Percentiles rank a stretch among this genome's conserved stretches.
These are phyloP conservation scores for Drosophila anomalipes DNA, from an alignment of 2,888 invertebrate species.

Conservation along the genomic window DNA sequence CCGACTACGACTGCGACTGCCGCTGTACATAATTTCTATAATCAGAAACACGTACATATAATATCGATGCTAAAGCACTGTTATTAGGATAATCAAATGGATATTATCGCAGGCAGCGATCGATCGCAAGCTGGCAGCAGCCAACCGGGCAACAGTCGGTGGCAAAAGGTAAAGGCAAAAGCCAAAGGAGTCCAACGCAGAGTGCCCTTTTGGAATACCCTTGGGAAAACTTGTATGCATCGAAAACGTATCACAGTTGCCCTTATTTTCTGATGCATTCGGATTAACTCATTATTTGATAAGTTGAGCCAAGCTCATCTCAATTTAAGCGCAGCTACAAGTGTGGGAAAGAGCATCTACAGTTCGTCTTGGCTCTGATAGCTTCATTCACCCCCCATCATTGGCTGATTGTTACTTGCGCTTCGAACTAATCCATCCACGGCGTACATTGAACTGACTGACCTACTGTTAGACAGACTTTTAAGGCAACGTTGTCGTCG, in stretches of 20 bases:
- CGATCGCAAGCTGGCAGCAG: slow-evolving; percentile 39
- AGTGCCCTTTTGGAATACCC: slow-evolving; percentile 34
- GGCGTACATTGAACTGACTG: slow-evolving; percentile 71
- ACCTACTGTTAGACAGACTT: slow-evolving; percentile 68
- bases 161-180: slow-evolving; percentile 15
- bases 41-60: slow-evolving; percentile 86
- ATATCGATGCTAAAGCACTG: slow-evolving; percentile 85
- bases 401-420: slow-evolving; percentile 21
- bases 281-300: slow-evolving; percentile 45
- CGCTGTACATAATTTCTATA: slow-evolving; percentile 84
- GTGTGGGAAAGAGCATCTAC: slow-evolving; percentile 34
- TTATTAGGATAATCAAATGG: slow-evolving; percentile 86
- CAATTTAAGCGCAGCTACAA: not conserved
- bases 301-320: not conserved
- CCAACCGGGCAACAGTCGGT: slow-evolving; percentile 19
- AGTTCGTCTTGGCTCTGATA: slow-evolving; percentile 19
- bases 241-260: slow-evolving; percentile 1
- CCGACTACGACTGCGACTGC: slow-evolving; percentile 27
- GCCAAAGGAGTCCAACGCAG: not conserved
- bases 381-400: slow-evolving; percentile 16
- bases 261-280: not conserved
- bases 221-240: slow-evolving; percentile 23
- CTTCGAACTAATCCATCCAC: slow-evolving; percentile 69
- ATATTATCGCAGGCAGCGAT: slow-evolving; percentile 84
- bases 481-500: slow-evolving; percentile 17